phyloP scores from a whole-genome alignment of 1,140 invertebrate species.

The Saxidomus purpurata region DNA sequence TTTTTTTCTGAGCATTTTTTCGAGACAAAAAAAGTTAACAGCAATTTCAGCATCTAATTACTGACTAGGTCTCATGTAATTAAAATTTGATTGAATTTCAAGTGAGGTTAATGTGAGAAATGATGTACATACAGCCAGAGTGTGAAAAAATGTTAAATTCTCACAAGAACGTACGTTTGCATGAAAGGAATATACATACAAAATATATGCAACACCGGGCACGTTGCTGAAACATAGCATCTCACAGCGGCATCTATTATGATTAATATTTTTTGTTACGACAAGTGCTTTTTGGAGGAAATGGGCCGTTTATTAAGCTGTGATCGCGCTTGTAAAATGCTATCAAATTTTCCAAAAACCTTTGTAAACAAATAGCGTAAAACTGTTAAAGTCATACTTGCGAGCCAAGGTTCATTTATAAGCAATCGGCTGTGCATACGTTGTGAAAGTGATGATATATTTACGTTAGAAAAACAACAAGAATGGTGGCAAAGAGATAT shows the following conservation, averaged over 20 bases:
- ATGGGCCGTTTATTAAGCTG: slow-evolving; percentile 59
- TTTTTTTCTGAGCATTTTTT: not conserved
- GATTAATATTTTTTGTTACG: slow-evolving; percentile 59
- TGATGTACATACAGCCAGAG: not conserved
- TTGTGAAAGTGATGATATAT: slow-evolving; percentile 67
- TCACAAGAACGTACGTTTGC: not conserved
- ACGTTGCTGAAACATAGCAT: slow-evolving; percentile 27
- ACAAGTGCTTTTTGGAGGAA: slow-evolving; percentile 62
- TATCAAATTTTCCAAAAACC: slow-evolving; percentile 64
- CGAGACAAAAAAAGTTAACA: not conserved
- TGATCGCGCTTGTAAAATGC: slow-evolving; percentile 62
- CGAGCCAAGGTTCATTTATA: slow-evolving; percentile 66
- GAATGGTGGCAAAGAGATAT: slow-evolving; percentile 49
- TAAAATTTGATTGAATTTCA: slow-evolving; percentile 7
- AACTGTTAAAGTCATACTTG: slow-evolving; percentile 62
- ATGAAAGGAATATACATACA: slow-evolving; percentile 34
- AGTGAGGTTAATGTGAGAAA: slow-evolving; percentile 6
- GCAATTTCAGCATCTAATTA: not conserved
- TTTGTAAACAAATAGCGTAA: slow-evolving; percentile 66
- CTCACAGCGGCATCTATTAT: slow-evolving; percentile 35
- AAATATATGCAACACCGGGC: not conserved
- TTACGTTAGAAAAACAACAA: slow-evolving; percentile 69
- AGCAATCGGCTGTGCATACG: slow-evolving; percentile 59
- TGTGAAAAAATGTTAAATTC: slow-evolving; percentile 30
- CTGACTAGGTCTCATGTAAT: not conserved